Evolutionary conservation across 1,140 invertebrate species (phyloP).

Genomic region (Ceratosolen solmsi): DNA sequence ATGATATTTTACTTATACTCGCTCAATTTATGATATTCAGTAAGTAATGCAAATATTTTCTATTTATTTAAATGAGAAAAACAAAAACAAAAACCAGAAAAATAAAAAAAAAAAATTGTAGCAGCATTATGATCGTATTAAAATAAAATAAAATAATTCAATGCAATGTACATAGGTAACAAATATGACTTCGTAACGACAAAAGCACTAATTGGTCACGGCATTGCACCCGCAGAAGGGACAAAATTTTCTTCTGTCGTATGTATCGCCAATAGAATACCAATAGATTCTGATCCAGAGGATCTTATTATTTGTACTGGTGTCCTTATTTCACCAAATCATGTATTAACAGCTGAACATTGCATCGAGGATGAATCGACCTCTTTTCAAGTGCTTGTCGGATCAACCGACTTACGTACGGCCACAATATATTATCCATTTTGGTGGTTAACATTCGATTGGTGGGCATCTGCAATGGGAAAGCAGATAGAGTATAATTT

Average conservation of each 20-base stretch:
- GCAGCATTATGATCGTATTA: no score
- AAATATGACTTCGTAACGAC: not conserved
- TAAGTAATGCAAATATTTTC: not conserved
- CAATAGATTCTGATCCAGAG: not conserved
- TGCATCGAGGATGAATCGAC: not conserved
- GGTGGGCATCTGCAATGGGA: not conserved
- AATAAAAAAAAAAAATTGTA: no score
- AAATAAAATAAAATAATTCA: not conserved
- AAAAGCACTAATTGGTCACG: not conserved
- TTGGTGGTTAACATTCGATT: not conserved
- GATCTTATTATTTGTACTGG: not conserved
- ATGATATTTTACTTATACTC: no score
- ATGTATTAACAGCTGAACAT: not conserved
- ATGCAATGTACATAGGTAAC: not conserved
- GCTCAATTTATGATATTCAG: no score
- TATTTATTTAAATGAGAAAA: not conserved
- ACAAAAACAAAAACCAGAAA: no score
- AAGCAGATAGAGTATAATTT: not conserved
- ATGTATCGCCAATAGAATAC: not conserved
- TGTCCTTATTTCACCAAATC: not conserved
- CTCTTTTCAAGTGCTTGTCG: not conserved
- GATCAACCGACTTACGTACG: not conserved
- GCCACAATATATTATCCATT: not conserved
- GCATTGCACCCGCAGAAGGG: not conserved
- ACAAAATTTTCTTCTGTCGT: not conserved